Evolutionary conservation across 2,113 vertebrate species (phyloP).

Genomic region (Mormyrus lacerda): DNA sequence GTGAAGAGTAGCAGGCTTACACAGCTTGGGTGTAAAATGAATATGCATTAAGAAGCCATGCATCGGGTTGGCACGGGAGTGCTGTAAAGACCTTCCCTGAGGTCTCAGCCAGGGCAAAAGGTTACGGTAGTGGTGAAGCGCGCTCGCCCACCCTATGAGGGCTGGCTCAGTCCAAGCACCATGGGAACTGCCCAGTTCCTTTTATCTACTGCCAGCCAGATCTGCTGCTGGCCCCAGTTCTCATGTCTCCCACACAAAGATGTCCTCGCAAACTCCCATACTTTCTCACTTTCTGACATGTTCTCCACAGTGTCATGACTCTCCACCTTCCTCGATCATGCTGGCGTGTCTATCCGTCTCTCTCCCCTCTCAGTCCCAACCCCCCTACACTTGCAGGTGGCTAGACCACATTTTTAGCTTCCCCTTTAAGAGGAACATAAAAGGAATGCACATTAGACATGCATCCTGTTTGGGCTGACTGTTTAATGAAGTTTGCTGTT

Average conservation of each 20-base stretch:
- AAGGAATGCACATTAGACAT: not conserved
- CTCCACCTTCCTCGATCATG: slow-evolving; percentile 25
- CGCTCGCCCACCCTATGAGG: slow-evolving; percentile 32
- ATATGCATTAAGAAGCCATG: slow-evolving; percentile 40
- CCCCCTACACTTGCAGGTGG: slow-evolving; percentile 18
- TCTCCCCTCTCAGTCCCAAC: not conserved
- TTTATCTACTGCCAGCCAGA: slow-evolving; percentile 49
- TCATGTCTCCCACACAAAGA: slow-evolving; percentile 52
- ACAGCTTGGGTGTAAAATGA: slow-evolving; percentile 33
- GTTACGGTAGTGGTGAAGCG: slow-evolving; percentile 33
- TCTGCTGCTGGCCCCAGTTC: slow-evolving; percentile 27
- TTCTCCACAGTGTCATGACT: slow-evolving; percentile 19
- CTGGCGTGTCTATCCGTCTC: slow-evolving; percentile 26
- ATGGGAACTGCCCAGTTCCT: slow-evolving; percentile 49
- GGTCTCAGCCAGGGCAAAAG: slow-evolving; percentile 37
- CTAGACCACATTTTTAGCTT: slow-evolving; percentile 30
- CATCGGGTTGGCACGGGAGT: slow-evolving; percentile 28
- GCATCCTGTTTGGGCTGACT: slow-evolving; percentile 30
- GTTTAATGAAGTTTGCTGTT: slow-evolving; percentile 51
- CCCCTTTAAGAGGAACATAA: slow-evolving; percentile 24
- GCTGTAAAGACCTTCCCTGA: slow-evolving; percentile 29
- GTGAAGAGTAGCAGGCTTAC: slow-evolving; percentile 20
- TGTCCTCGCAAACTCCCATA: slow-evolving; percentile 41
- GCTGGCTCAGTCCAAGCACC: slow-evolving; percentile 45
- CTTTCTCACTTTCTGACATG: slow-evolving; percentile 28